A percentile compares a stretch with the other conserved stretches of the same genome.
These are phyloP conservation scores for Isurus oxyrinchus DNA, from an alignment of 2,113 vertebrate genomes.

Conservation along the genomic window DNA sequence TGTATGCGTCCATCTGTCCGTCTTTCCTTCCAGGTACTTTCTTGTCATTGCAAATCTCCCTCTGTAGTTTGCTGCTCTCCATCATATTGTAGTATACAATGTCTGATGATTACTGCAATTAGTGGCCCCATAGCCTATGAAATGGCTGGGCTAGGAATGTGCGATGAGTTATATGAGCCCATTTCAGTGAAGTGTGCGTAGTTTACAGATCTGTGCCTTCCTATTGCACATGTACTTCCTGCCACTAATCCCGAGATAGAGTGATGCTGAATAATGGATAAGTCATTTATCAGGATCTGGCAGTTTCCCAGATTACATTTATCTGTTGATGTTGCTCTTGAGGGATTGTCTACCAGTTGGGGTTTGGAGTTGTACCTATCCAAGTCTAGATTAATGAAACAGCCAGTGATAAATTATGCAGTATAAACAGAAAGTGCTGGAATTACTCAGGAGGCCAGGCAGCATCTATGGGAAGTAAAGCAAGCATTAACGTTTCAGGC, in stretches of 20 bases:
- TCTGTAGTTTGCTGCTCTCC: background rate
- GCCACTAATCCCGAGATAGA: background rate
- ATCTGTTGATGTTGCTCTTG: background rate
- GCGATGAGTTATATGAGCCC: background rate
- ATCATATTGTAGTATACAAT: background rate
- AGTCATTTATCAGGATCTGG: background rate
- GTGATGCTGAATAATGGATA: background rate
- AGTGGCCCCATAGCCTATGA: background rate
- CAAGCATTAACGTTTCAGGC: no score
- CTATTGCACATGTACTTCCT: background rate
- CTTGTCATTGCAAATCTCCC: background rate
- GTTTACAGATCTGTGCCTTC: background rate
- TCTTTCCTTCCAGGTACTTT: background rate
- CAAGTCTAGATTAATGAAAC: background rate
- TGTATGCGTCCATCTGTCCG: background rate
- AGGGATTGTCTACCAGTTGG: background rate
- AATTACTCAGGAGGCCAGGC: no score
- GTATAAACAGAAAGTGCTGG: no score
- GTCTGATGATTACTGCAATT: background rate
- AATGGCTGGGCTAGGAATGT: background rate
- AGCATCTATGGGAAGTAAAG: no score
- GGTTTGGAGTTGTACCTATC: background rate
- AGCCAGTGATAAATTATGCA: background rate
- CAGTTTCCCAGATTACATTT: background rate
- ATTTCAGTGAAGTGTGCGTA: background rate